Evolutionary conservation across 2,888 invertebrate species (phyloP).

Genomic region (Julus scandinavius): DNA sequence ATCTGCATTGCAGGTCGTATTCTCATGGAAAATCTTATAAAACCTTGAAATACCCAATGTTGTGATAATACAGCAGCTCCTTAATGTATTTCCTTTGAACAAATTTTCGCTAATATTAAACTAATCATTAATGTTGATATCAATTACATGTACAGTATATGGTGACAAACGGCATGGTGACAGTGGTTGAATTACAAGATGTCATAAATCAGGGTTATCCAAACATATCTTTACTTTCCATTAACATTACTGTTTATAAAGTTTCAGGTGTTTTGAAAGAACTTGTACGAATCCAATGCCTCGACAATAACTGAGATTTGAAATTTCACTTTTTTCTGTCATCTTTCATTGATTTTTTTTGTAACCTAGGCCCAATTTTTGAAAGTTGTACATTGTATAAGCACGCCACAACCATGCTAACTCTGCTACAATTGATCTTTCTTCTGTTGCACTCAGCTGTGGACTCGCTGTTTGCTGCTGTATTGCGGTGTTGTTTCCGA

Average conservation of each 20-base stretch:
- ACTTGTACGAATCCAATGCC: background rate
- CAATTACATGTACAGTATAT: too few relatives aligned
- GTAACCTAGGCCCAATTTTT: background rate
- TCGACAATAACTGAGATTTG: background rate
- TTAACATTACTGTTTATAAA: background rate
- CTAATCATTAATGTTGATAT: too few relatives aligned
- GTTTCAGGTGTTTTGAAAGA: background rate
- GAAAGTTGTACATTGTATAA: background rate
- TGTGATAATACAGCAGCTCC: too few relatives aligned
- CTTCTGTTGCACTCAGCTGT: constrained; percentile 19
- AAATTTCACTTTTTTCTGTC: background rate
- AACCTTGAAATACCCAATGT: too few relatives aligned
- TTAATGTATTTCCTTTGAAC: too few relatives aligned
- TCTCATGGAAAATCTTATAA: too few relatives aligned
- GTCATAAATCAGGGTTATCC: too few relatives aligned
- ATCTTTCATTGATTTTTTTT: constrained; percentile 25
- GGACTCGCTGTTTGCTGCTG: constrained; percentile 23
- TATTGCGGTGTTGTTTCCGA: constrained; percentile 33
- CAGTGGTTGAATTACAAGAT: too few relatives aligned
- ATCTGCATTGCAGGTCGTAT: too few relatives aligned
- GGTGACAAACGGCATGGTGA: too few relatives aligned
- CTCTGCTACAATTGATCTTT: constrained; percentile 23
- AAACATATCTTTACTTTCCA: background rate
- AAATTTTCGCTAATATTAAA: too few relatives aligned
- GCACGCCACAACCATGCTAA: constrained; percentile 14